A percentile compares a stretch with the other conserved stretches of the same genome.
These are phyloP conservation scores for Cotesia vestalis DNA, from an alignment of 1,140 invertebrate genomes.

Conservation along the genomic window DNA sequence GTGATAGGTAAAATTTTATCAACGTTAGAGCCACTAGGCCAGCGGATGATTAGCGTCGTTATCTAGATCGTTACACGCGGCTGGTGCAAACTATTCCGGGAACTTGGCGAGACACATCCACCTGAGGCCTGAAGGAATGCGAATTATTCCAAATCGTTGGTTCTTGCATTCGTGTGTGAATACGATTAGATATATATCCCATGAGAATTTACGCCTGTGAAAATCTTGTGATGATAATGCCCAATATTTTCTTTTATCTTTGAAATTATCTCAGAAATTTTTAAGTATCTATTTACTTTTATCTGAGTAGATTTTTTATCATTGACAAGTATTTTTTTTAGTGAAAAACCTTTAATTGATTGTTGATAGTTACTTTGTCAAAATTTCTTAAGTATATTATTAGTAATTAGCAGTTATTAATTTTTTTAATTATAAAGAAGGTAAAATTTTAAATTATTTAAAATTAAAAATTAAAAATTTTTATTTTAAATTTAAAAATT, in stretches of 20 bases:
- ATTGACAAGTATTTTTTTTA: too few relatives aligned
- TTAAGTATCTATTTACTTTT: too few relatives aligned
- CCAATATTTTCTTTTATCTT: background rate
- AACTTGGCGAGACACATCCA: conserved; percentile 27
- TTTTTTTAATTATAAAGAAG: too few relatives aligned
- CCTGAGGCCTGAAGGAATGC: conserved; percentile 26
- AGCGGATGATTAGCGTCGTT: conserved; percentile 26
- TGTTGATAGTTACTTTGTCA: too few relatives aligned
- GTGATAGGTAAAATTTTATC: conserved; percentile 7
- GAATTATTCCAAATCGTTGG: conserved; percentile 33
- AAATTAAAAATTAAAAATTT: too few relatives aligned
- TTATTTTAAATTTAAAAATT: too few relatives aligned
- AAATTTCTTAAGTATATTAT: too few relatives aligned
- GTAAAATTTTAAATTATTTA: too few relatives aligned
- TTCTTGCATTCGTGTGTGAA: conserved; percentile 30
- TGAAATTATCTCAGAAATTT: too few relatives aligned
- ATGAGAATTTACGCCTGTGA: conserved; percentile 17
- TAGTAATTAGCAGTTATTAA: too few relatives aligned
- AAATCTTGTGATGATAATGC: conserved; percentile 9
- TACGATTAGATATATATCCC: conserved; percentile 33
- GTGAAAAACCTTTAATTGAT: too few relatives aligned
- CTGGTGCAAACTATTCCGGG: conserved; percentile 28
- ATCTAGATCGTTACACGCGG: conserved; percentile 24
- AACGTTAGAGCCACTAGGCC: background rate
- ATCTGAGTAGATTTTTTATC: too few relatives aligned